Evolutionary conservation across 2,797 vertebrate genomes (phyloP), one percentile per base, ranked within the genome.

Genomic region (Schizopygopsis pylzovi): DNA sequence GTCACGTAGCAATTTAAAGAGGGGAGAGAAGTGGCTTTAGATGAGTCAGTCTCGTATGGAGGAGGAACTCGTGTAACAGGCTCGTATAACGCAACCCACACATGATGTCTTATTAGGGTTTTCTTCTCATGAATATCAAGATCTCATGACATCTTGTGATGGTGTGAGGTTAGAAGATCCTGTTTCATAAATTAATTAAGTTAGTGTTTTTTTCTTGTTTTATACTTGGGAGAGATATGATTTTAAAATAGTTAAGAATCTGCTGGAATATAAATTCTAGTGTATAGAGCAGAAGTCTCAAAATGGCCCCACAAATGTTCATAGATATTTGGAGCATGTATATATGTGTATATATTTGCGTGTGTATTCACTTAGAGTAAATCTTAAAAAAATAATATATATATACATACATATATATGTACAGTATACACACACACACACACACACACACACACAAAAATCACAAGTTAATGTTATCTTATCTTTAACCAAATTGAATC

Each of bases 1-100:
- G 47, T 71, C 61, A 84, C 65, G 28, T 43, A 80, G 83, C n/a
- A 39, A 73, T 73, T 73, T 81, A 84, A 83, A 85, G 70, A 49
- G 33, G 65, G 76, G n/a, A 86, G 84, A 70, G 43, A 79, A 41
- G 45, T 68, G 83, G 52, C 65, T 88, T 52, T 22, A 68, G 37
- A 79, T 91, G 87, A 89, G 88, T 89, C 87, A 87, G 59, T 43
- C 18, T 78, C 68, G 37, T 54, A 68, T 39, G 81, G 87, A 72
- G 77, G 81, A 89, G 80, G 82, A 73, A 25, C 73, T 81, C 76
- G 73, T 81, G n/a, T 79, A 77, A 77, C 79, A 86, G 3, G 33
- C 70, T 83, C 84, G 75, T 72, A 75, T 76, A 85, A 75, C 54
- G 4, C 83, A 81, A 22, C 88, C 87, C 79, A 79, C 81, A 71